phyloP scores from a whole-genome alignment of 92 coral and sea anemone genomes.

The Epizoanthus fatuus region DNA sequence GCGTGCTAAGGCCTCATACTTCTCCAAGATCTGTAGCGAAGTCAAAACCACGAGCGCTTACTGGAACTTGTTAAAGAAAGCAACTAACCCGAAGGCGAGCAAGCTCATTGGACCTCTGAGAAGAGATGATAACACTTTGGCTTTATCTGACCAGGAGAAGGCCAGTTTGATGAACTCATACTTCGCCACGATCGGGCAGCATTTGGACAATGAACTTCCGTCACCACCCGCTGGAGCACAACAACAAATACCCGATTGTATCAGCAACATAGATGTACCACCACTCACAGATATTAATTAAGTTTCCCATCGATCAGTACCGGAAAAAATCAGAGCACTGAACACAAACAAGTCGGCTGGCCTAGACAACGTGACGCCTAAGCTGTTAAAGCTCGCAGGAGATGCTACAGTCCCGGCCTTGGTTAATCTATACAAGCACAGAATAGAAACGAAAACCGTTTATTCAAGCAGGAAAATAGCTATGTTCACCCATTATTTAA shows the following conservation, averaged over 20 bases:
- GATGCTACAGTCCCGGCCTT: constrained; percentile 60
- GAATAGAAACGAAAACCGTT: constrained; percentile 43
- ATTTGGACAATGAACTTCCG: too few species aligned
- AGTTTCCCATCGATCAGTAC: background rate
- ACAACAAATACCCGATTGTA: too few species aligned
- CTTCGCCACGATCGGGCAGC: too few species aligned
- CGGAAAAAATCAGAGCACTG: constrained; percentile 21
- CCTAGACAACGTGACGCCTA: constrained; percentile 50
- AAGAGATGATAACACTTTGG: background rate
- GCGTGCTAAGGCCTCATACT: background rate
- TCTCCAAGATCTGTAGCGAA: background rate
- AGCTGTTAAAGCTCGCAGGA: constrained; percentile 53
- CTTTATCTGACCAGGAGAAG: too few species aligned
- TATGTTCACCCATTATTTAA: constrained; percentile 52
- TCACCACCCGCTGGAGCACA: too few species aligned
- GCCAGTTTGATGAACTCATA: too few species aligned
- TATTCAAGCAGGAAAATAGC: constrained; percentile 43
- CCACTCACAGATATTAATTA: background rate
- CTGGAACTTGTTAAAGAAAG: too few species aligned
- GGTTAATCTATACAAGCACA: constrained; percentile 22
- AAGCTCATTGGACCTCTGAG: background rate
- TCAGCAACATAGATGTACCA: too few species aligned
- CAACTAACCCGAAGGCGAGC: background rate
- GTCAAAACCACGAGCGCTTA: background rate
- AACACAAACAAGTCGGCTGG: constrained; percentile 57